Percentiles rank a stretch among this genome's conserved stretches.
Evolutionary conservation across 1,140 invertebrate species (phyloP).

Genomic region (Chionoecetes opilio): DNA sequence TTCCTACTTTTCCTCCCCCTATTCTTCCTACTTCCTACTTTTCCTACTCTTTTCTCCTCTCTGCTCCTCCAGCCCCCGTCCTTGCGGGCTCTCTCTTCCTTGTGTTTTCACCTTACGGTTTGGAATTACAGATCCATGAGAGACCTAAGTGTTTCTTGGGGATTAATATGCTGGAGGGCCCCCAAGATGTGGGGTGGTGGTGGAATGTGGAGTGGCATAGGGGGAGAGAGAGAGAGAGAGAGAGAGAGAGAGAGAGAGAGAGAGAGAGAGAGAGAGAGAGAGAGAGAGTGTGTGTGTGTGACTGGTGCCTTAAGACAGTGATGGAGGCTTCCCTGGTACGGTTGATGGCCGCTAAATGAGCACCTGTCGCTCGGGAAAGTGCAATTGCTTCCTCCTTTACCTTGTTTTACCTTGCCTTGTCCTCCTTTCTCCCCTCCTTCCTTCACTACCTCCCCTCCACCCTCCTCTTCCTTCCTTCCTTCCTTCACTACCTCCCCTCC

Average conservation of each 20-base stretch:
- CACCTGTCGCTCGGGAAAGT: neutral
- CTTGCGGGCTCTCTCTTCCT: neutral
- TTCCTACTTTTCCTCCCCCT: too few species aligned
- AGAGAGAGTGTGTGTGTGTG: neutral
- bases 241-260: neutral
- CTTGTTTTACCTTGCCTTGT: neutral
- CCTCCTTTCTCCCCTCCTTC: neutral
- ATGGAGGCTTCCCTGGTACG: neutral
- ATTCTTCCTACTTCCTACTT: too few species aligned
- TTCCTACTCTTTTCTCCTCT: too few species aligned
- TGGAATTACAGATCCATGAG: neutral
- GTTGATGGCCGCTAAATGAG: constrained; percentile 5
- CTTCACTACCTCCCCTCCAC: neutral
- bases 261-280: neutral
- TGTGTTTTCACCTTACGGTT: too few species aligned
- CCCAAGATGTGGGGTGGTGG: neutral
- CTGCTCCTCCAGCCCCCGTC: too few species aligned
- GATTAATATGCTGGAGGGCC: neutral
- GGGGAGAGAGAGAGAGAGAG: neutral
- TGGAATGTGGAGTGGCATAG: neutral
- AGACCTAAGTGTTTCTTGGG: neutral
- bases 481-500: neutral
- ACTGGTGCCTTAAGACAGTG: neutral
- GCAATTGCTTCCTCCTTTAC: neutral
- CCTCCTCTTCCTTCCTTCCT: neutral